Evolutionary conservation across 2,888 invertebrate species (phyloP).

Genomic region (Sphaerophoria taeniata): DNA sequence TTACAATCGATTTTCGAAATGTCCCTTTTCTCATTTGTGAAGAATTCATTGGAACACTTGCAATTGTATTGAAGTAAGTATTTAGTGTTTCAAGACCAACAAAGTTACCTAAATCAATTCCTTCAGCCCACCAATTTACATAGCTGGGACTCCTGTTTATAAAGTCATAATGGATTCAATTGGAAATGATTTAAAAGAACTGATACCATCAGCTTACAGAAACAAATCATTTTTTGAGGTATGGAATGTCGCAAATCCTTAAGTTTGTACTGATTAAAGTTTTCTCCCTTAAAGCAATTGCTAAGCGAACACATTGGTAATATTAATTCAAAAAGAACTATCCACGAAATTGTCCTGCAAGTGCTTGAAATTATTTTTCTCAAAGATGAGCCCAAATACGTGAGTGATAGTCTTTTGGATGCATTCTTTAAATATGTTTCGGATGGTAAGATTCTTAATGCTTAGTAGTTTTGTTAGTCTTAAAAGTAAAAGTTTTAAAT

Average conservation of each 20-base stretch:
- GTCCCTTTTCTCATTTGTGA: slow-evolving; percentile 75
- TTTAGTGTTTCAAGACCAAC: background rate
- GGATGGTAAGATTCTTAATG: slow-evolving; percentile 2
- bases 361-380: slow-evolving; percentile 12
- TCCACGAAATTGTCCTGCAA: slow-evolving; percentile 29
- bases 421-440: background rate
- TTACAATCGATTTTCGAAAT: slow-evolving; percentile 76
- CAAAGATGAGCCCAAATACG: background rate
- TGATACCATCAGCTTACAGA: slow-evolving; percentile 38
- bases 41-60: slow-evolving; percentile 56
- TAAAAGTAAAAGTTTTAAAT: too few relatives aligned
- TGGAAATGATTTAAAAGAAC: slow-evolving; percentile 24
- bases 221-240: slow-evolving; percentile 42
- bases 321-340: slow-evolving; percentile 1
- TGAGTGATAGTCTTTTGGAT: slow-evolving; percentile 19
- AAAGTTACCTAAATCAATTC: background rate
- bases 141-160: slow-evolving; percentile 25
- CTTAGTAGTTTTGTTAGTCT: too few relatives aligned
- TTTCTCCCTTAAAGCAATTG: slow-evolving; percentile 24
- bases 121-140: slow-evolving; percentile 42
- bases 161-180: slow-evolving; percentile 33
- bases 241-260: background rate
- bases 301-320: slow-evolving; percentile 17
- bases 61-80: slow-evolving; percentile 41
- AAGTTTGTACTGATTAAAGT: background rate